Conservation (phyloP, 2,888 invertebrate species). For the Cinara cedri region DNA sequence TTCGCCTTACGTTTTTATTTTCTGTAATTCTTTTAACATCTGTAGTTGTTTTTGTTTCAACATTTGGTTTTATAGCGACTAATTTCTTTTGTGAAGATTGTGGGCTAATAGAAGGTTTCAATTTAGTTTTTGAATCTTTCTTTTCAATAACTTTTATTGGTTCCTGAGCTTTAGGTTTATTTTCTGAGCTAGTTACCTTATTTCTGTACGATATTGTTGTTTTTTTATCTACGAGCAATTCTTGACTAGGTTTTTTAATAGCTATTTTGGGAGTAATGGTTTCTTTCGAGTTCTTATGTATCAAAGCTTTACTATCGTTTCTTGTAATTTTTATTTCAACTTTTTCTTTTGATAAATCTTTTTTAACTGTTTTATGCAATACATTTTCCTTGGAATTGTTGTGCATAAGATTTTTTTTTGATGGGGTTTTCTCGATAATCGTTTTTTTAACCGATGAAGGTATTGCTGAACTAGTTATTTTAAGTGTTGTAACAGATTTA, state of each 20-base stretch:
- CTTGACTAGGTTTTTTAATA: slow-evolving; percentile 45
- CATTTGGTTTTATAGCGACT: slow-evolving; percentile 10
- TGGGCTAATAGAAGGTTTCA: slow-evolving; percentile 22
- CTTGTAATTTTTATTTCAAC: slow-evolving; percentile 48
- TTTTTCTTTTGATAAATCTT: slow-evolving; percentile 48
- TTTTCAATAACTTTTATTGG: slow-evolving; percentile 7
- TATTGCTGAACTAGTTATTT: slow-evolving; percentile 11
- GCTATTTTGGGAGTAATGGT: slow-evolving; percentile 30
- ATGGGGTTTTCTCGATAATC: slow-evolving; percentile 58
- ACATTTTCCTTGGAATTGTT: slow-evolving; percentile 31
- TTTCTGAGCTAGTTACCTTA: slow-evolving; percentile 14
- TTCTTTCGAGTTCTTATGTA: slow-evolving; percentile 44
- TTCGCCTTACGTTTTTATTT: slow-evolving; percentile 1
- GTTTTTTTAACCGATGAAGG: slow-evolving; percentile 33
- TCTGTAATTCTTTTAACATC: slow-evolving; percentile 7
- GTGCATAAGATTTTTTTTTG: background rate
- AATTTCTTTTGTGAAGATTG: slow-evolving; percentile 42
- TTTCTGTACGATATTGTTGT: slow-evolving; percentile 30
- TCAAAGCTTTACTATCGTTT: slow-evolving; percentile 32
- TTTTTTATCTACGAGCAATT: slow-evolving; percentile 37
- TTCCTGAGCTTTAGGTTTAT: slow-evolving; percentile 21
- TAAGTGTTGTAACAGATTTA: slow-evolving; percentile 59
- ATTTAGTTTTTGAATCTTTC: slow-evolving; percentile 39
- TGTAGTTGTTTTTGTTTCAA: slow-evolving; percentile 24
- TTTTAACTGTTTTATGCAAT: slow-evolving; percentile 47